Evolutionary conservation across 2,888 invertebrate species (phyloP).

Genomic region (Bhutanitis thaidina): DNA sequence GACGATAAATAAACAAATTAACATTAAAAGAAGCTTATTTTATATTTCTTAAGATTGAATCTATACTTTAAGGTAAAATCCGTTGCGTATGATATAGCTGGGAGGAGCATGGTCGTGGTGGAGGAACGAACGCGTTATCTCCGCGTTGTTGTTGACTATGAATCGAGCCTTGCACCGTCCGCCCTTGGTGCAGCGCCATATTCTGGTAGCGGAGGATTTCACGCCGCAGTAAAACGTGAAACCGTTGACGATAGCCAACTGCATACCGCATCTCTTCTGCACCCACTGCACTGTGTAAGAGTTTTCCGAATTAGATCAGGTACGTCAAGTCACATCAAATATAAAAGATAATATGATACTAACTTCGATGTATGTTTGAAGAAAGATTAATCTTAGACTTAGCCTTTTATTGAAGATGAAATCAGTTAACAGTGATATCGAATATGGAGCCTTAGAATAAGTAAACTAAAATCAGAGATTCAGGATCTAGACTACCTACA

Average conservation of each 20-base stretch:
- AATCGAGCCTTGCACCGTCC: slow-evolving; percentile 32
- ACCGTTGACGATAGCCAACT: slow-evolving; percentile 34
- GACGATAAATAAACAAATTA: no score
- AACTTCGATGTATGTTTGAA: no score
- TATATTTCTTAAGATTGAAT: no score
- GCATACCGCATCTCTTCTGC: slow-evolving; percentile 21
- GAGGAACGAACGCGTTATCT: slow-evolving; percentile 56
- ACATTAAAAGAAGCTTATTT: no score
- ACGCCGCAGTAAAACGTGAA: slow-evolving; percentile 36
- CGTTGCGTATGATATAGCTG: slow-evolving; percentile 28
- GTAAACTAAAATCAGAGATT: no score
- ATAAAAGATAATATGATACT: no score
- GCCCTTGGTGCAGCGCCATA: slow-evolving; percentile 34
- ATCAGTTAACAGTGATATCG: no score
- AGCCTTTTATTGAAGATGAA: no score
- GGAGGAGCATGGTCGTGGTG: slow-evolving; percentile 62
- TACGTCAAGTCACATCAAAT: background rate
- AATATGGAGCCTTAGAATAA: no score
- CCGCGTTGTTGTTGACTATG: slow-evolving; percentile 47
- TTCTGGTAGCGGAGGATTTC: slow-evolving; percentile 16
- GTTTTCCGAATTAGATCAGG: background rate
- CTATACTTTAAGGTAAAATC: slow-evolving; percentile 32
- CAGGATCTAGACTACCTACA: no score
- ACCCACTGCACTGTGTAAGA: slow-evolving; percentile 39
- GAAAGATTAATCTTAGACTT: no score